Conservation (phyloP, 2,113 vertebrate genomes). For the Empidonax alnorum region DNA sequence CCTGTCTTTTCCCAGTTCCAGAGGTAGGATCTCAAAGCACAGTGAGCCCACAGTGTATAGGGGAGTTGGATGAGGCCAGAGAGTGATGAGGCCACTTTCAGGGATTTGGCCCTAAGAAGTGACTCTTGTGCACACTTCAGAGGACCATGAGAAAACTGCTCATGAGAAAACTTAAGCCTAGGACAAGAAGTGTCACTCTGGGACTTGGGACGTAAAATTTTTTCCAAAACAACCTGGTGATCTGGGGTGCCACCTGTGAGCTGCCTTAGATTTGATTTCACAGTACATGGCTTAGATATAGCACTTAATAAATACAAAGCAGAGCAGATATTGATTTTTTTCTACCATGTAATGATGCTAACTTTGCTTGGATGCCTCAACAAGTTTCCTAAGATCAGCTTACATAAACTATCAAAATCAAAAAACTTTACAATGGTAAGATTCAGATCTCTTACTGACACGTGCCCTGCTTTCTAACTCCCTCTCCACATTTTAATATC, state of each 20-base stretch:
- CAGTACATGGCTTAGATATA: neutral
- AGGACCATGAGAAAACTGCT: too few relatives aligned
- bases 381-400: neutral
- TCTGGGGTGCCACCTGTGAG: neutral
- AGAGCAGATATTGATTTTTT: neutral
- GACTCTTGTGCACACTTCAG: accelerated
- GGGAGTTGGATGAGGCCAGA: accelerated
- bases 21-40: neutral
- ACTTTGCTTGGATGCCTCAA: neutral
- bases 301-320: neutral
- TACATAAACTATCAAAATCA: neutral
- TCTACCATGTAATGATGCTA: neutral
- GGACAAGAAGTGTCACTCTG: neutral
- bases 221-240: neutral
- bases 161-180: neutral
- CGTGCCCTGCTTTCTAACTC: neutral
- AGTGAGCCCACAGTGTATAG: neutral
- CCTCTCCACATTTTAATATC: neutral
- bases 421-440: neutral
- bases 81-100: neutral
- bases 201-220: neutral
- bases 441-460: neutral
- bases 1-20: neutral
- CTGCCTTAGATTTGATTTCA: neutral
- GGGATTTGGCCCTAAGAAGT: neutral